Evolutionary conservation across 2,113 vertebrate genomes (phyloP), one percentile per base, ranked within the genome.

Genomic region (Festucalex cinctus): DNA sequence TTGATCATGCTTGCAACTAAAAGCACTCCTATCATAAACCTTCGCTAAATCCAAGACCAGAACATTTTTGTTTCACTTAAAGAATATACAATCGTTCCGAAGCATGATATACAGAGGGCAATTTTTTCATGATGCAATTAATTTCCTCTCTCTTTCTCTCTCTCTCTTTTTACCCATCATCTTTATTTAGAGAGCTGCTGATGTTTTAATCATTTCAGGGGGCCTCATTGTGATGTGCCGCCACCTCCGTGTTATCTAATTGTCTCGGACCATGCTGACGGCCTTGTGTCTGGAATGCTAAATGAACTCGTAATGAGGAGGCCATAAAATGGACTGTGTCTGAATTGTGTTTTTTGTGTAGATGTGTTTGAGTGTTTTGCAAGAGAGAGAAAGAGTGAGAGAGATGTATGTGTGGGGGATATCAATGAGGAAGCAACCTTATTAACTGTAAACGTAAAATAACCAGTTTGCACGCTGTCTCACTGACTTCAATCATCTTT

Each of bases 361-460:
- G 44, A 65, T 51, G 68, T 53, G 73, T 22, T 26, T 3, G 1
- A 54, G 54, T 13, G 36, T 57, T 46, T 26, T 6, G 56, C 28
- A 32, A 32, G 28, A 32, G 4, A n/a, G 4, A 32, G 28, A 32
- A 32, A 32, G 28, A 35, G 8, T n/a, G n/a, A n/a, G n/a, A 28
- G 46, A 44, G 26, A 48, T 24, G 63, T 43, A 26, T 28, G 44
- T 43, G 14, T 72, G 10, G 5, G 53, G 3, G 13, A 74, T 57
- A 63, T 49, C 75, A 32, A 87, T 83, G 90, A 92, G 90, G 90
- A 91, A 88, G 87, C 89, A 88, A 82, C 86, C 86, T 89, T n/a
- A 90, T 91, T 91, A 90, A 92, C 90, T 86, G 88, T 89, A 88
- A 90, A 91, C 91, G 89, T 88, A 89, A 89, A 89, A 85, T 41